Evolutionary conservation across 2,888 invertebrate genomes (phyloP).

Genomic region (Aleiodes alternator): DNA sequence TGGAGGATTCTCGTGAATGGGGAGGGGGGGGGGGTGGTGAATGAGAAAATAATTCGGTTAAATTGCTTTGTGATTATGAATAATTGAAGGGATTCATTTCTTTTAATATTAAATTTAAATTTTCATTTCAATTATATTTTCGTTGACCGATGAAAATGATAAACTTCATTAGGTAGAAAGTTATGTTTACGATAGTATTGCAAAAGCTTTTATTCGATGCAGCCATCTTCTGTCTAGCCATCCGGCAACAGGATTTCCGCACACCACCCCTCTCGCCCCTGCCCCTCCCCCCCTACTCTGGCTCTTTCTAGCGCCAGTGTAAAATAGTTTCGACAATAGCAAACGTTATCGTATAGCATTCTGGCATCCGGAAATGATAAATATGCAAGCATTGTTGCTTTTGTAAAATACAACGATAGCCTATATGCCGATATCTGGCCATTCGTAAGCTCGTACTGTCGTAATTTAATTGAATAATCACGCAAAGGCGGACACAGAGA

Average conservation of each 20-base stretch:
- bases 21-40: no score
- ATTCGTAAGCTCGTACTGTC: conserved; percentile 31
- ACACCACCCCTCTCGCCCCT: neutral
- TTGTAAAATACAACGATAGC: conserved; percentile 32
- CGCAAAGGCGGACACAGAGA: conserved; percentile 23
- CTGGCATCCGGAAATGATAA: conserved; percentile 40
- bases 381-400: conserved; percentile 39
- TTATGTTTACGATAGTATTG: neutral
- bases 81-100: no score
- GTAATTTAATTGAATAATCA: conserved; percentile 38
- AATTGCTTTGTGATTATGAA: no score
- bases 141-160: no score
- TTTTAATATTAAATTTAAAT: no score
- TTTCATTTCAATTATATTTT: no score
- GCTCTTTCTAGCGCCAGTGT: neutral
- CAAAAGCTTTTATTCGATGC: neutral
- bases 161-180: no score
- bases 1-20: neutral
- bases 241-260: conserved; percentile 23
- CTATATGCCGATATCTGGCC: conserved; percentile 30
- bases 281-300: neutral
- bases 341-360: conserved; percentile 53
- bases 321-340: conserved; percentile 60
- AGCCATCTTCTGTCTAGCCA: conserved; percentile 25
- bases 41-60: no score